Evolutionary conservation across 2,113 vertebrate genomes (phyloP).

Genomic region (Chloroceryle aenea): DNA sequence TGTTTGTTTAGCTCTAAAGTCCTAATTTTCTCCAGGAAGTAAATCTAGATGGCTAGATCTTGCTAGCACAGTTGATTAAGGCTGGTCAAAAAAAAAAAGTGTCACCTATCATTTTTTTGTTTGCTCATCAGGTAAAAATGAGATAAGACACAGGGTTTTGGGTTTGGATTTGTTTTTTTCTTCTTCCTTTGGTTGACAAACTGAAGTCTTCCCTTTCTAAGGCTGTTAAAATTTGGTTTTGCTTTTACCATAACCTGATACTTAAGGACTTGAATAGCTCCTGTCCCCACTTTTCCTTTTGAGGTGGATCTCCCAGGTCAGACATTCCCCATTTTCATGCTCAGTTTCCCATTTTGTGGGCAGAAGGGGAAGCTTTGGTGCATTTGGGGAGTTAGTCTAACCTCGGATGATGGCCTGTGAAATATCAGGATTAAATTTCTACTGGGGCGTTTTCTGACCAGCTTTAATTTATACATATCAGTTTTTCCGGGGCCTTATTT

Average conservation of each 20-base stretch:
- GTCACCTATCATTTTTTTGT: neutral
- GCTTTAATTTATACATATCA: conserved; percentile 6
- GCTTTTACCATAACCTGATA: neutral
- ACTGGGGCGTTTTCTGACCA: conserved; percentile 29
- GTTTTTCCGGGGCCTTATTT: neutral
- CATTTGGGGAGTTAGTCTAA: neutral
- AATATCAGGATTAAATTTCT: neutral
- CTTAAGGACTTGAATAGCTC: neutral
- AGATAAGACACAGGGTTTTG: neutral
- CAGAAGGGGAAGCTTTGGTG: neutral
- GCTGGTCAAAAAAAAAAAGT: conserved; percentile 17
- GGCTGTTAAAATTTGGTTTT: neutral
- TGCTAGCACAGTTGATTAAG: neutral
- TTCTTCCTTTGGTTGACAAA: neutral
- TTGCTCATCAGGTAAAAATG: neutral
- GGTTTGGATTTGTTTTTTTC: neutral
- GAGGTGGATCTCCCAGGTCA: neutral
- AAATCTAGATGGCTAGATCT: neutral
- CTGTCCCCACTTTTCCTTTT: neutral
- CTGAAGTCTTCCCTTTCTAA: neutral
- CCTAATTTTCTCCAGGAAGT: neutral
- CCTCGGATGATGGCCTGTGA: rapidly evolving
- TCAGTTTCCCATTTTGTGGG: neutral
- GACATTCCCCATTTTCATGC: rapidly evolving
- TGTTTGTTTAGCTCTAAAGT: neutral